phyloP scores from a whole-genome alignment of 2,113 vertebrate genomes.

The Leucopsar rothschildi region DNA sequence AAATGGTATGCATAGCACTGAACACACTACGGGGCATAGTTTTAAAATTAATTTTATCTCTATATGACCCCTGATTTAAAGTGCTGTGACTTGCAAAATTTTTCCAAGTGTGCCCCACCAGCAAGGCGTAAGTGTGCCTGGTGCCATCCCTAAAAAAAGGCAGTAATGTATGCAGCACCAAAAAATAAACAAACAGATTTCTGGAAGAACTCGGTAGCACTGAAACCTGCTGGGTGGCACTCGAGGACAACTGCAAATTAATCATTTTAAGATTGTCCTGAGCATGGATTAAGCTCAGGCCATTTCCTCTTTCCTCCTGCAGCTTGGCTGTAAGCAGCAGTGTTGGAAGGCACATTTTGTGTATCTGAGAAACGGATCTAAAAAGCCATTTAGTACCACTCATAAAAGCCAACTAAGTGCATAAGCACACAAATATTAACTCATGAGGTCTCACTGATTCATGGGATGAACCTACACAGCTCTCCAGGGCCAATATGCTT shows the following conservation, averaged over 20 bases:
- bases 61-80: background rate
- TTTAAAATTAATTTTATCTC: background rate
- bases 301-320: conserved; percentile 5
- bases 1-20: background rate
- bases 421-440: background rate
- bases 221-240: conserved; percentile 11
- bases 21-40: background rate
- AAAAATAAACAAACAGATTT: background rate
- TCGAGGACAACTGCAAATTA: background rate
- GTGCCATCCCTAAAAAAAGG: background rate
- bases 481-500: background rate
- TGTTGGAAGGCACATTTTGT: background rate
- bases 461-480: background rate
- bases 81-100: background rate
- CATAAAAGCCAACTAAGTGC: background rate
- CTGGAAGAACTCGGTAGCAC: background rate
- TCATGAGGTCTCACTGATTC: conserved; percentile 9
- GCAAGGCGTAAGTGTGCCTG: background rate
- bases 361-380: background rate
- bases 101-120: background rate
- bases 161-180: background rate
- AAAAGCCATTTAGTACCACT: background rate
- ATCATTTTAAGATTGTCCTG: conserved; percentile 7
- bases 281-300: background rate
- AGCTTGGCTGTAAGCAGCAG: background rate